Percentiles rank a stretch among this genome's conserved stretches.
Conservation (phyloP, 1,140 invertebrate species). For the Cyphomyrmex costatus region DNA sequence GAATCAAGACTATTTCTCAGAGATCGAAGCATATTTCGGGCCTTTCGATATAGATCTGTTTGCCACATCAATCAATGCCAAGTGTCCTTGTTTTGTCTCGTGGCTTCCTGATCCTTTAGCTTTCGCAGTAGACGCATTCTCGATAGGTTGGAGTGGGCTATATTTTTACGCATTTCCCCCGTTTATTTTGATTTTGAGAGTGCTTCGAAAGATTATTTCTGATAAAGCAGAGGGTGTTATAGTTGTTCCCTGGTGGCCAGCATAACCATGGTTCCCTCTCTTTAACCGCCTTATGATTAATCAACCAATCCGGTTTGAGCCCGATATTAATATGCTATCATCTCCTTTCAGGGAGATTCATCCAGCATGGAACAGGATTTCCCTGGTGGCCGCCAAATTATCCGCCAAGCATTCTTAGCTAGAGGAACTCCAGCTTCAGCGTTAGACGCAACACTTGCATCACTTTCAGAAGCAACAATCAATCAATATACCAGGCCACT, state of each 20-base stretch:
- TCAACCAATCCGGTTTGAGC: neutral
- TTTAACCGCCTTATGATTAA: neutral
- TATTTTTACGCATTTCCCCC: neutral
- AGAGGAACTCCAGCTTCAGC: neutral
- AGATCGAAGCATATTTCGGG: neutral
- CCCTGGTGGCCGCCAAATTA: conserved; percentile 23
- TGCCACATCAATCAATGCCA: neutral
- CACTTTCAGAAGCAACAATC: neutral
- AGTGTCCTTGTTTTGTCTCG: neutral
- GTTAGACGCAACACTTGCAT: neutral
- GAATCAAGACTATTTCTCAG: neutral
- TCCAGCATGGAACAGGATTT: neutral
- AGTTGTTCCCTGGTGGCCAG: conserved; percentile 3
- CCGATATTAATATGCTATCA: neutral
- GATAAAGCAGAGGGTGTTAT: neutral
- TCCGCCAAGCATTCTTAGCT: neutral
- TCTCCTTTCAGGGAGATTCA: neutral
- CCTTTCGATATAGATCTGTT: neutral
- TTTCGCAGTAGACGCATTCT: conserved; percentile 17
- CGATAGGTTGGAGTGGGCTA: neutral
- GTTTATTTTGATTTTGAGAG: neutral
- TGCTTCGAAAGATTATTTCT: neutral
- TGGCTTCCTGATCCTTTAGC: neutral
- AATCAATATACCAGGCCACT: neutral
- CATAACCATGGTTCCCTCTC: conserved; percentile 23